phyloP scores from a whole-genome alignment of 64 coral and sea anemone genomes.

The Acropora tenuis region DNA sequence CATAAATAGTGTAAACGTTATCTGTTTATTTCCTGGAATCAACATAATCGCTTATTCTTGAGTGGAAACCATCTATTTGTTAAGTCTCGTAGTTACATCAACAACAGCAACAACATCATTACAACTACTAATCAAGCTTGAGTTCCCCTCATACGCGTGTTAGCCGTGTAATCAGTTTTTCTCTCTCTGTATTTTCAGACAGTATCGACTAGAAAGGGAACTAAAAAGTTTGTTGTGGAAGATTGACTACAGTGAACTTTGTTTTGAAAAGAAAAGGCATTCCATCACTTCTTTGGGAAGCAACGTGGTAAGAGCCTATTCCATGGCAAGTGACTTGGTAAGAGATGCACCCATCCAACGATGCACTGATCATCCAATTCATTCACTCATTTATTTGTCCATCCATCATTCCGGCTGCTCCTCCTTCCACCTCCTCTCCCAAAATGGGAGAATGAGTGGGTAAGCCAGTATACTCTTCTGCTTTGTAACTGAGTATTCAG shows the following conservation, averaged over 20 bases:
- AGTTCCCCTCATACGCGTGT: too few relatives aligned
- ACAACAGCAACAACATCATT: too few relatives aligned
- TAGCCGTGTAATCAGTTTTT: background rate
- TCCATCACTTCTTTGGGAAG: constrained; percentile 81
- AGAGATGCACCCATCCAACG: background rate
- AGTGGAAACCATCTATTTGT: too few relatives aligned
- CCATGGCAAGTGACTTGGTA: background rate
- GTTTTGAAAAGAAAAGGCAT: constrained; percentile 83
- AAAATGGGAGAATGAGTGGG: too few relatives aligned
- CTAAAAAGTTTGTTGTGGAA: constrained; percentile 91
- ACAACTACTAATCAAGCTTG: too few relatives aligned
- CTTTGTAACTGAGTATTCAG: too few relatives aligned
- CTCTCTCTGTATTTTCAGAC: constrained; percentile 22
- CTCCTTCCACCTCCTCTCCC: too few relatives aligned
- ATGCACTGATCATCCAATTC: background rate
- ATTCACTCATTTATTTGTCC: background rate
- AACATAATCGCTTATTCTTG: too few relatives aligned
- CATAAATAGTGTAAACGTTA: too few relatives aligned
- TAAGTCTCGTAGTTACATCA: too few relatives aligned
- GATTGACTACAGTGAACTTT: constrained; percentile 84
- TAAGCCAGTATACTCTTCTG: too few relatives aligned
- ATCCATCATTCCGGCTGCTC: background rate
- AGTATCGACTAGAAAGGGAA: constrained; percentile 86
- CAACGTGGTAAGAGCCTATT: constrained; percentile 10
- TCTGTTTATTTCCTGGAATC: too few relatives aligned